A percentile compares a stretch with the other conserved stretches of the same genome.
Evolutionary conservation across 2,797 vertebrate genomes (phyloP).

Genomic region (Tympanoctomys barrerae): DNA sequence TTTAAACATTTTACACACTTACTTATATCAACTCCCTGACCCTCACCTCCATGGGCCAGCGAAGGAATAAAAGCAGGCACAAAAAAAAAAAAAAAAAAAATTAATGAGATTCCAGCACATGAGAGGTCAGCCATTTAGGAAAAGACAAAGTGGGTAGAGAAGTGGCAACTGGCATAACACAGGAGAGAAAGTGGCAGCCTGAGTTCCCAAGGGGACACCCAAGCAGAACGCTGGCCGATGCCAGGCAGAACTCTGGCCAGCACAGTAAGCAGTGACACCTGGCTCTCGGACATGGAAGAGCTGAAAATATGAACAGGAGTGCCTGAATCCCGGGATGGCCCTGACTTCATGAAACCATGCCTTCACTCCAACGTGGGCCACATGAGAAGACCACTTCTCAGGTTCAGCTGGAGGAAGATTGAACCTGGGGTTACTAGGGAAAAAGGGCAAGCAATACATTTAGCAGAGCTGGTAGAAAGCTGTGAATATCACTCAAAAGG

Average conservation of each 20-base stretch:
- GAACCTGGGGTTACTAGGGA: background rate
- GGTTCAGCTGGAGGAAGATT: background rate
- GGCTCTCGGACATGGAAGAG: background rate
- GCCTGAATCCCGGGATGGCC: background rate
- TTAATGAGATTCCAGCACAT: background rate
- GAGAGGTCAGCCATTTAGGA: background rate
- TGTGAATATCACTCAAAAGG: background rate
- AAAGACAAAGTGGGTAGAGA: background rate
- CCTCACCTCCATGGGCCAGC: background rate
- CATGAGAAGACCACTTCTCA: background rate
- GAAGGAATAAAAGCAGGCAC: background rate
- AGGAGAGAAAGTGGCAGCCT: background rate
- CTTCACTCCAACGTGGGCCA: background rate
- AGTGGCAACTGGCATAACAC: background rate
- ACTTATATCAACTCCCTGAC: background rate
- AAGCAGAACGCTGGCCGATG: background rate
- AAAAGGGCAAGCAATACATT: slow-evolving; percentile 3
- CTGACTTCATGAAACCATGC: background rate
- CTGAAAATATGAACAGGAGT: background rate
- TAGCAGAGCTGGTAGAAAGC: slow-evolving; percentile 4
- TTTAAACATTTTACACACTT: background rate
- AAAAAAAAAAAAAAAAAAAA: background rate
- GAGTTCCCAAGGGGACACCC: background rate
- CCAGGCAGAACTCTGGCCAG: too few species aligned
- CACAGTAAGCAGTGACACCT: background rate